Evolutionary conservation across 2,888 invertebrate genomes (phyloP), one percentile per base, ranked within the genome.

Genomic region (Cheilosia vulpina): DNA sequence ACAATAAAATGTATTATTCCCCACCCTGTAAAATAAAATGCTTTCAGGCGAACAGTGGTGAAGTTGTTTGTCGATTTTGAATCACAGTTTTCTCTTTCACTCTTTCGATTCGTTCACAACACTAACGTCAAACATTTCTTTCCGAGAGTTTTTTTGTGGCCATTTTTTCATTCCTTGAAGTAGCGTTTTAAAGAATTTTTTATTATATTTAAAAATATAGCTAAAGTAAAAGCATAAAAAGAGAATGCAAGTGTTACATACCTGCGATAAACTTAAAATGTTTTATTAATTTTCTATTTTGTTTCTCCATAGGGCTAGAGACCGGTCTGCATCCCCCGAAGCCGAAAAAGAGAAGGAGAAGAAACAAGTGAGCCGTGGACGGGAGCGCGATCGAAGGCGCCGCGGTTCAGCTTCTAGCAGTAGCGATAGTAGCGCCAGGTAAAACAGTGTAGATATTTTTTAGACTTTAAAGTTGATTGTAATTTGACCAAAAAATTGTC

Each of bases 341-440:
- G 94, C 95, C 24, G 95, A 95, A 83, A 95, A 95, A 90, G 96
- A 96, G 88, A 96, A 96, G 91, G 96, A 97, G 90, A 94, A 94
- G 88, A 94, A 94, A 78, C 88, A 89, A 38, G 81, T 62, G 0
- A 88, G 87, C 55, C 88, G 89, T 4, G 89, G 91, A 3, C 89
- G 92, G 68, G 91, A 91, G 76, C 89, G 91, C 11, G 91, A 91
- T 66, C 90, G 91, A 41, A 90, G 91, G 80, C 94, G 94, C 77
- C 89, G 92, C 1, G 92, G 92, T 24, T 96, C 96, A 24, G 96
- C 95, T 47, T 96, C 96, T 1, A 96, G 96, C 82, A 96, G 96
- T 89, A 96, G 96, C 90, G 96, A 96, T 72, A 96, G 95, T 89
- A 96, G 96, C 92, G 95, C 95, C 90, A 95, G 95, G 94, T 94